Evolutionary conservation across 2,797 vertebrate genomes (phyloP), one percentile per base, ranked within the genome.

Genomic region (Enteromius paludinosus): DNA sequence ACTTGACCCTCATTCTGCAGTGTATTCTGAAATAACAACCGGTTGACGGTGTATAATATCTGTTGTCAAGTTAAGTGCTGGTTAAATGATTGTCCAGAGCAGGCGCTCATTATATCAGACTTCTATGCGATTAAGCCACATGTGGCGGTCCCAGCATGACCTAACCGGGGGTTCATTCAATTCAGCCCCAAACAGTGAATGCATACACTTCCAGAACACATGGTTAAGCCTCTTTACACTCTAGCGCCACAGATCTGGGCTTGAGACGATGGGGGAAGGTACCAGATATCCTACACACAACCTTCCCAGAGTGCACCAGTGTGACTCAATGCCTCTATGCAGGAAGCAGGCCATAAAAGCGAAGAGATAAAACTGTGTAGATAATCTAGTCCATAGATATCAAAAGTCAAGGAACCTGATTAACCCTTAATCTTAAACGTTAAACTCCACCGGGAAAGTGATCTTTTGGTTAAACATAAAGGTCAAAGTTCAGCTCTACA

Each of bases 221-320:
- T 3, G 45, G 30, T 23, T 70, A 79, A 79, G 78, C 78, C 65
- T 79, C 78, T 79, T 79, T 70, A 79, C 66, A 45, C 65, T 79
- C 65, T 14, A 41, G 6, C 28, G 41, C 61, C 61, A 65, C 75
- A 78, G 61, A 65, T 65, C 77, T 68, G 30, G 45, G 45, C 30
- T 41, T 41, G 77, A 78, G 45, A 30, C 1, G 33, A 70, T 79
- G 78, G 78, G 78, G 78, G 78, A 79, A 70, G 78, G 38, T 43
- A n/a, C 52, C 64, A 78, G 73, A 20, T 9, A 56, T 18, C 41
- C 49, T 0, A 47, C 18, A 28, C 41, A 64, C n/a, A 56, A 35
- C 28, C 28, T 59, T 75, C 76, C 25, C 76, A 78, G 43, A n/a
- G 15, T 56, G 62, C 64, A 54, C 11, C 64, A 68, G 45, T 49